phyloP scores from a whole-genome alignment of 2,888 invertebrate species.

The Xestoiulus laeticollis region DNA sequence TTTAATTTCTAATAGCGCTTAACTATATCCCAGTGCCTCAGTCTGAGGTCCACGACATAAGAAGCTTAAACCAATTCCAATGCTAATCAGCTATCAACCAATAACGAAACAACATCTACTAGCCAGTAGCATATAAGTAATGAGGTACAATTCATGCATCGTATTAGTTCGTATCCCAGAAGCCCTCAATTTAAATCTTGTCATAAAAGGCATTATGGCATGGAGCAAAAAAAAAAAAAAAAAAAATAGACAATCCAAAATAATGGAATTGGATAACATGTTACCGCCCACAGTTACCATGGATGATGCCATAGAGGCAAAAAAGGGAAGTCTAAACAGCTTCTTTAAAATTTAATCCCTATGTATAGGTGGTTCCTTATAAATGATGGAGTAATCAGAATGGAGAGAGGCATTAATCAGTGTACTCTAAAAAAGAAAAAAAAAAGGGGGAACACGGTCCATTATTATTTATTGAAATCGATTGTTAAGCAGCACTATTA shows the following conservation, averaged over 20 bases:
- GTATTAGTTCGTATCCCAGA: background rate
- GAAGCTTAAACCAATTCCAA: conserved; percentile 1
- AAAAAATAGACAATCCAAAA: no score
- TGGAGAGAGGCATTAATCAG: background rate
- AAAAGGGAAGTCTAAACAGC: background rate
- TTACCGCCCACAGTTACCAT: conserved; percentile 5
- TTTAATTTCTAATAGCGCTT: background rate
- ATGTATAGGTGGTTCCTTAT: background rate
- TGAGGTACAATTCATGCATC: background rate
- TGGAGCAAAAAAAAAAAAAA: background rate
- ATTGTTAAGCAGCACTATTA: background rate
- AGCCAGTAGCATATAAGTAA: background rate
- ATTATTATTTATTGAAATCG: conserved; percentile 33
- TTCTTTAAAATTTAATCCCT: conserved; percentile 4
- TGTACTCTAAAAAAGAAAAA: background rate
- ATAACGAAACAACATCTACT: background rate
- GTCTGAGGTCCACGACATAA: background rate
- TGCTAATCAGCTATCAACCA: background rate
- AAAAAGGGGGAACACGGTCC: background rate
- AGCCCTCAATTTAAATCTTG: background rate
- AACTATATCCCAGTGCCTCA: background rate
- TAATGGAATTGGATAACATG: conserved; percentile 14
- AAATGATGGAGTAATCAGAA: conserved; percentile 5
- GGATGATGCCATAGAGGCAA: background rate
- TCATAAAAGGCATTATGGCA: conserved; percentile 16